phyloP scores from a whole-genome alignment of 2,797 vertebrate species.

The Sciurus vulgaris region DNA sequence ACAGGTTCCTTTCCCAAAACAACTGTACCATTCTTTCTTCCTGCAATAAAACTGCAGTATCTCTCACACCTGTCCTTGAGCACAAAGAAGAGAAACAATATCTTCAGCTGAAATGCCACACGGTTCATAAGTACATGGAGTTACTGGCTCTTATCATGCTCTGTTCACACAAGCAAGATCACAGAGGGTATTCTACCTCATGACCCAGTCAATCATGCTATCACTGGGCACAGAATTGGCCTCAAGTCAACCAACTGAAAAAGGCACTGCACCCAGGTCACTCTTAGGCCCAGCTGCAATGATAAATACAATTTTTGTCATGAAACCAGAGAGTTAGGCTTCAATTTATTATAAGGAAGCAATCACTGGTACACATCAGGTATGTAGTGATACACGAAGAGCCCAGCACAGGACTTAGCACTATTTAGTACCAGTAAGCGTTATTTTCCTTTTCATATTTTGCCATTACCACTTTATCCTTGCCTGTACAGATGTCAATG shows the following conservation, averaged over 20 bases:
- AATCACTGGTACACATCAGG: fast-evolving
- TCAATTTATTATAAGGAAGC: too few species aligned
- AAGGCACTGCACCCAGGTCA: not conserved
- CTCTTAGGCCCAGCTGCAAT: not conserved
- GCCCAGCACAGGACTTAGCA: not conserved
- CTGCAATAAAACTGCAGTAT: not conserved
- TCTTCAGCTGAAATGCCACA: not conserved
- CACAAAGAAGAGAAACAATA: not conserved
- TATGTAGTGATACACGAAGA: not conserved
- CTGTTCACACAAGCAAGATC: not conserved
- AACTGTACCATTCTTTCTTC: fast-evolving
- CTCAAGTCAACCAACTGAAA: not conserved
- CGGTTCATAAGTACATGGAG: not conserved
- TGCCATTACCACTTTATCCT: not conserved
- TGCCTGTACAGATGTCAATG: not conserved
- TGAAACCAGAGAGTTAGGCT: too few species aligned
- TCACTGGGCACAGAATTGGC: not conserved
- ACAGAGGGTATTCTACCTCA: not conserved
- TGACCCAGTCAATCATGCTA: too few species aligned
- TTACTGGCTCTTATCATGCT: not conserved
- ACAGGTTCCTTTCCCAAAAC: not conserved
- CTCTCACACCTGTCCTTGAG: not conserved
- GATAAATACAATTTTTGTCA: not conserved
- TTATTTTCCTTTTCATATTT: not conserved
- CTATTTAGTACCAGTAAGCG: fast-evolving